Evolutionary conservation across 2,113 vertebrate species (phyloP).

Genomic region (Polypterus senegalus): DNA sequence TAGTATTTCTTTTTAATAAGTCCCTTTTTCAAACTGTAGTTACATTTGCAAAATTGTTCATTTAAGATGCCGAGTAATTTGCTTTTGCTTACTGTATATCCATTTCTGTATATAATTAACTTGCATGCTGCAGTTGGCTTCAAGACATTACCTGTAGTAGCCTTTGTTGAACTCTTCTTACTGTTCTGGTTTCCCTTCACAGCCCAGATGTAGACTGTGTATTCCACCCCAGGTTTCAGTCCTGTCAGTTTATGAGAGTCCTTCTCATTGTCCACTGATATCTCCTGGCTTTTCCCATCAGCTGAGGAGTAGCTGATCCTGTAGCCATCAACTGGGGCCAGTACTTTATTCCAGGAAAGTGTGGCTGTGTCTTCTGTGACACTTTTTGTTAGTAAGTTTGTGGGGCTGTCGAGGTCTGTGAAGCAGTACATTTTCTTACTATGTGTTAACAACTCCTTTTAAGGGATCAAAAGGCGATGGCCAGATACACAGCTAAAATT

Average conservation of each 20-base stretch:
- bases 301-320: constrained; percentile 29
- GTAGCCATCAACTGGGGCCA: constrained; percentile 32
- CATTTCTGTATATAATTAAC: no score
- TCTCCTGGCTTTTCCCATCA: constrained; percentile 23
- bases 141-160: constrained; percentile 27
- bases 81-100: no score
- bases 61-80: no score
- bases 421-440: neutral
- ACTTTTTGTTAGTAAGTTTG: constrained; percentile 12
- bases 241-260: constrained; percentile 10
- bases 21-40: no score
- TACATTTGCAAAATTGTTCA: no score
- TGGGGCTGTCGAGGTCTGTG: constrained; percentile 32
- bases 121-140: no score
- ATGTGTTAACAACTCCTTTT: no score
- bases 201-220: constrained; percentile 31
- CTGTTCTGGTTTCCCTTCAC: constrained; percentile 33
- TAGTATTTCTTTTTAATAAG: no score
- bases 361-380: constrained; percentile 32
- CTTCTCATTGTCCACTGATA: constrained; percentile 25
- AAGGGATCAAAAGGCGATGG: no score
- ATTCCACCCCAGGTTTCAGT: constrained; percentile 39
- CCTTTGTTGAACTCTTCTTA: constrained; percentile 21
- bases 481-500: no score
- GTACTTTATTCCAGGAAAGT: constrained; percentile 30